Percentiles rank a stretch among this genome's conserved stretches.
These are phyloP conservation scores for Ochotona curzoniae DNA, from an alignment of 2,113 vertebrate genomes.

Conservation along the genomic window DNA sequence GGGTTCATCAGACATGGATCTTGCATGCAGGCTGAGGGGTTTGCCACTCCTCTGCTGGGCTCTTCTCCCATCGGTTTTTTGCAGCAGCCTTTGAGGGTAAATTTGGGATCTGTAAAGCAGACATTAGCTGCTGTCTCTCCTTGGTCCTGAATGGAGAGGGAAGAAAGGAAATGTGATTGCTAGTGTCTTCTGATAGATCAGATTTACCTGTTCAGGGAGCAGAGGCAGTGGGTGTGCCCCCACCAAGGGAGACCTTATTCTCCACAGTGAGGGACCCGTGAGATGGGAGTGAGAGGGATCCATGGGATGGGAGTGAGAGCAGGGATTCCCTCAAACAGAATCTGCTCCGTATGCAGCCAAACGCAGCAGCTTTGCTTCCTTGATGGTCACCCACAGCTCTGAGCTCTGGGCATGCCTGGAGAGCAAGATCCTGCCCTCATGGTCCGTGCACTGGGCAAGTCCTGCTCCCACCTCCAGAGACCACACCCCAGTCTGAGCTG, in stretches of 20 bases:
- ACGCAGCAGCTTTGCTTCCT: accelerated
- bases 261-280: accelerated
- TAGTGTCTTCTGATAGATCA: background rate
- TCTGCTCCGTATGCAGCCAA: accelerated
- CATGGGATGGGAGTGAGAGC: background rate
- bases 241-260: accelerated
- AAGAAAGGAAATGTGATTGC: background rate
- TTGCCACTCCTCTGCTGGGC: too few relatives aligned
- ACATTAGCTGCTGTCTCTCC: background rate
- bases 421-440: accelerated
- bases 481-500: too few relatives aligned
- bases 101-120: background rate
- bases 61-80: background rate
- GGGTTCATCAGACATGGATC: accelerated
- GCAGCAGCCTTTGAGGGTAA: accelerated
- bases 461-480: too few relatives aligned
- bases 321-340: accelerated
- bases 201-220: accelerated
- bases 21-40: accelerated
- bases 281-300: accelerated
- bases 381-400: too few relatives aligned
- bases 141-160: background rate
- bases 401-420: accelerated
- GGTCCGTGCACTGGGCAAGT: background rate
- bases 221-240: accelerated